A percentile compares a stretch with the other conserved stretches of the same genome.
phyloP scores from a whole-genome alignment of 2,888 invertebrate species.

The Eubasilissa splendida region DNA sequence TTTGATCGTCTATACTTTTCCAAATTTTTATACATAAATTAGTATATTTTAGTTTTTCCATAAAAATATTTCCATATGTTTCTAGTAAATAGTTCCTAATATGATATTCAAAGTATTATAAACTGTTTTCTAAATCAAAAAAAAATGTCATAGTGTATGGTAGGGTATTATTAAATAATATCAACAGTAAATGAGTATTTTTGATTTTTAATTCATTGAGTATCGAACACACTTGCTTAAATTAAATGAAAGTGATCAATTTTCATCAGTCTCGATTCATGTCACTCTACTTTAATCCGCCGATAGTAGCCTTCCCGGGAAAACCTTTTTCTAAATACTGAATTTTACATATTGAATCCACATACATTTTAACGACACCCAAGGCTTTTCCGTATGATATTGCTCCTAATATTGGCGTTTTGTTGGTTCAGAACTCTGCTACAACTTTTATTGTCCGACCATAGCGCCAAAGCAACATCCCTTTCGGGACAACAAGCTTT shows the following conservation, averaged over 20 bases:
- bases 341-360: conserved; percentile 23
- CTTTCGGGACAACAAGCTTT: background rate
- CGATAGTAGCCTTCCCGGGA: background rate
- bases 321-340: background rate
- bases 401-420: conserved; percentile 26
- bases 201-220: too few species aligned
- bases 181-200: too few species aligned
- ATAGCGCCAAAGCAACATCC: conserved; percentile 9
- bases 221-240: too few species aligned
- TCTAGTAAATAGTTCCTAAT: too few species aligned
- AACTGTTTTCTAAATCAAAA: too few species aligned
- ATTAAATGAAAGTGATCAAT: background rate
- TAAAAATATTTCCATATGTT: too few species aligned
- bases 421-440: background rate
- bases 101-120: too few species aligned
- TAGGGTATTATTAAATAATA: too few species aligned
- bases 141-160: too few species aligned
- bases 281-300: background rate
- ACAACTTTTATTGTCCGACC: conserved; percentile 9
- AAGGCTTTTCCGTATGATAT: conserved; percentile 8
- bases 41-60: too few species aligned
- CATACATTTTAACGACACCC: conserved; percentile 11
- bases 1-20: too few species aligned
- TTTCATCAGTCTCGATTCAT: background rate
- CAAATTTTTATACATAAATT: too few species aligned